phyloP scores from a whole-genome alignment of 2,797 vertebrate species.

The Gephyroberyx darwinii region DNA sequence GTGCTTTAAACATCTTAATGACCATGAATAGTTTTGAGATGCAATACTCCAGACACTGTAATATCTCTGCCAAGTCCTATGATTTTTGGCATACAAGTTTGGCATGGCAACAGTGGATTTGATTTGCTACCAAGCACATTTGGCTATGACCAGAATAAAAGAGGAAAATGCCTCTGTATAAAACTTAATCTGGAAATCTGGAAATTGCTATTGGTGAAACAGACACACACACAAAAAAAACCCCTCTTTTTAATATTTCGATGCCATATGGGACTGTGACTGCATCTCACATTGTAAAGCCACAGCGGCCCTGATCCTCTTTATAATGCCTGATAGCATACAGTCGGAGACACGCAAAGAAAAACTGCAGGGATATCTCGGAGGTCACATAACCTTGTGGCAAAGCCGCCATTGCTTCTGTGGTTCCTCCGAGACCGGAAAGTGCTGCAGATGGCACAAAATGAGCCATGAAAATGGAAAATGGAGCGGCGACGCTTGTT shows the following conservation, averaged over 20 bases:
- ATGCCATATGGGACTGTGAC: background rate
- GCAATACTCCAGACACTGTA: constrained; percentile 15
- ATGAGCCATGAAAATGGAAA: constrained; percentile 48
- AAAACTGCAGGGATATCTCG: constrained; percentile 22
- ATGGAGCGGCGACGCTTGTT: constrained; percentile 37
- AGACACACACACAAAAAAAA: constrained; percentile 18
- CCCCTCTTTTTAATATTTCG: constrained; percentile 22
- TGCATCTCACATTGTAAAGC: constrained; percentile 15
- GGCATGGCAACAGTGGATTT: constrained; percentile 32
- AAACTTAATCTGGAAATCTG: constrained; percentile 48
- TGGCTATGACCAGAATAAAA: constrained; percentile 38
- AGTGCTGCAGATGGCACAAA: constrained; percentile 48
- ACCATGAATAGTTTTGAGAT: constrained; percentile 27
- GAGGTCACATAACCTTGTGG: constrained; percentile 31
- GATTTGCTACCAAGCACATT: constrained; percentile 48
- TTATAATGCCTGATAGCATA: constrained; percentile 18
- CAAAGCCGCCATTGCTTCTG: constrained; percentile 25
- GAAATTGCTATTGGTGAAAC: constrained; percentile 14
- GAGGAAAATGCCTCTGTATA: constrained; percentile 32
- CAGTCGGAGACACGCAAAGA: constrained; percentile 1
- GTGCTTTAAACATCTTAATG: constrained; percentile 27
- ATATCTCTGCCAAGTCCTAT: constrained; percentile 35
- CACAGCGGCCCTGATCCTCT: background rate
- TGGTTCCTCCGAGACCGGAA: constrained; percentile 13
- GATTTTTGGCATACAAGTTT: constrained; percentile 41